phyloP scores from a whole-genome alignment of 2,888 invertebrate genomes.

The Vannuccia rotundouncinata region DNA sequence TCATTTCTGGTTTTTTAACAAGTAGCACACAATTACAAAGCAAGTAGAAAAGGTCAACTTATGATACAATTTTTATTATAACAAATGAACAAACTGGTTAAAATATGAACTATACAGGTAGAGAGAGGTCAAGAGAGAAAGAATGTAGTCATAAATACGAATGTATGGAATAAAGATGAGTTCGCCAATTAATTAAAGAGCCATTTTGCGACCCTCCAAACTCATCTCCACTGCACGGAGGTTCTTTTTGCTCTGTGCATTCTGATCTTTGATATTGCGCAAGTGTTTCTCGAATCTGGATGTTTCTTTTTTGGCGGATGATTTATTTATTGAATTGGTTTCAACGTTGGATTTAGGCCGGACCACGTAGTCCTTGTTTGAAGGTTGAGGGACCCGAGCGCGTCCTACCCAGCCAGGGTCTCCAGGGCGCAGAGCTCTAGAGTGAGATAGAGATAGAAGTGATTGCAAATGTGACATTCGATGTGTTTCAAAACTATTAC shows the following conservation, averaged over 20 bases:
- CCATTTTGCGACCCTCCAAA: constrained; percentile 91
- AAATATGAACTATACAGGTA: no score
- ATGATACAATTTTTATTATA: no score
- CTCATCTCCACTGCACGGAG: constrained; percentile 77
- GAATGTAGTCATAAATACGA: no score
- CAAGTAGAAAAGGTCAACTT: no score
- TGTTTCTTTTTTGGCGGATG: constrained; percentile 2
- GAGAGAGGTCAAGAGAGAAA: no score
- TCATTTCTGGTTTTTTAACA: no score
- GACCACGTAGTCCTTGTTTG: constrained; percentile 89
- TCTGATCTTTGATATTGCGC: constrained; percentile 72
- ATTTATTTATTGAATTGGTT: not conserved
- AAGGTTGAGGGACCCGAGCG: constrained; percentile 86
- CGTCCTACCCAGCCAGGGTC: constrained; percentile 89
- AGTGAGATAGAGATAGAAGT: no score
- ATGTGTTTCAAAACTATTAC: constrained; percentile 33
- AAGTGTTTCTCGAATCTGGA: constrained; percentile 82
- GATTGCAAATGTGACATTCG: no score
- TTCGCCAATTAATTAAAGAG: no score
- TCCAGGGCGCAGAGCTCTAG: constrained; percentile 71
- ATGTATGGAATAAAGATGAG: no score
- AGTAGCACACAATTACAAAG: no score
- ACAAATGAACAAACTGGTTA: no score
- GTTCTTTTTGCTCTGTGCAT: constrained; percentile 45
- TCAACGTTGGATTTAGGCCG: constrained; percentile 55